Conservation (phyloP, 2,888 invertebrate species). For the Pedicia rivosa region DNA sequence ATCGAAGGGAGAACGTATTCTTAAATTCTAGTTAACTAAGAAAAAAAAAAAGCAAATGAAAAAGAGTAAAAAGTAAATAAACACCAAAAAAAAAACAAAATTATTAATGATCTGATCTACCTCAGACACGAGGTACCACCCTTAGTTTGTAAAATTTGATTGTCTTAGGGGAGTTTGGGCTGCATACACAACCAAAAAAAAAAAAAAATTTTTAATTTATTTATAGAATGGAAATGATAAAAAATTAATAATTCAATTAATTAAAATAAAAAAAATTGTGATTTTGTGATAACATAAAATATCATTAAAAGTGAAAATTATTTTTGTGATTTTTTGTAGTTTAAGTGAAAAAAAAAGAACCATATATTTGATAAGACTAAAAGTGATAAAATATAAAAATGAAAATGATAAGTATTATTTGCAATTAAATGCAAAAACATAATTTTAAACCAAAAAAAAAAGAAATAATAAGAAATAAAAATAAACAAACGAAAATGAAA, state of each 20-base stretch:
- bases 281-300: not conserved
- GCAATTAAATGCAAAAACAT: too few relatives aligned
- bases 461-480: too few relatives aligned
- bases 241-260: not conserved
- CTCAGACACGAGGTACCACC: too few relatives aligned
- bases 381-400: too few relatives aligned
- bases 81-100: not conserved
- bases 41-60: slow-evolving; percentile 5
- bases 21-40: slow-evolving; percentile 10
- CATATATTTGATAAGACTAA: too few relatives aligned
- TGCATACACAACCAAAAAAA: slow-evolving; percentile 7
- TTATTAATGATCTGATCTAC: not conserved
- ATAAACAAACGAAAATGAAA: too few relatives aligned
- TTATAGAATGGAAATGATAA: not conserved
- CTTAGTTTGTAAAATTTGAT: too few relatives aligned
- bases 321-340: too few relatives aligned
- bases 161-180: slow-evolving; percentile 11
- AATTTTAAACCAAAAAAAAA: too few relatives aligned
- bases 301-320: not conserved
- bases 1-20: slow-evolving; percentile 18
- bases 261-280: not conserved
- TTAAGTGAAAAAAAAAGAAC: too few relatives aligned
- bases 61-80: not conserved
- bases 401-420: too few relatives aligned
- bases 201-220: not conserved